A percentile compares a stretch with the other conserved stretches of the same genome.
These are phyloP conservation scores for Acleris sparsana DNA, from an alignment of 2,888 invertebrate species.

Conservation along the genomic window DNA sequence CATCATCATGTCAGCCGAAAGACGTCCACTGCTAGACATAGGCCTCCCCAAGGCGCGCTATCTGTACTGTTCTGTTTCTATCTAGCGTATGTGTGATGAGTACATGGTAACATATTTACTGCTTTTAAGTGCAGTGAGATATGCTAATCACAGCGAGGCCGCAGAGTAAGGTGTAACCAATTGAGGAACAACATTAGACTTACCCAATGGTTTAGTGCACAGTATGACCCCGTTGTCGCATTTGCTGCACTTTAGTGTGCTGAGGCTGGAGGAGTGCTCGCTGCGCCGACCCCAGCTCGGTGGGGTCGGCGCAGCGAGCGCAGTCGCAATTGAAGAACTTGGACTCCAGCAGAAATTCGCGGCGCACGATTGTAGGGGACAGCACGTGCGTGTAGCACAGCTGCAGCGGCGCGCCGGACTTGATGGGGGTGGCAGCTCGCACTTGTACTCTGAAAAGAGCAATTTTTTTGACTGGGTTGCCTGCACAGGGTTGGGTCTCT, in stretches of 20 bases:
- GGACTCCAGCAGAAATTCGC: conserved; percentile 87
- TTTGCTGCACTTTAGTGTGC: conserved; percentile 90
- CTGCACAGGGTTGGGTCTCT: background rate
- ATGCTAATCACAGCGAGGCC: too few relatives aligned
- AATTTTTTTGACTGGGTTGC: background rate
- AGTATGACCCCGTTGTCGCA: conserved; percentile 88
- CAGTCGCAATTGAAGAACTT: conserved; percentile 93
- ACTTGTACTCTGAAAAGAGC: conserved; percentile 83
- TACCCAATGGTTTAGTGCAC: conserved; percentile 87
- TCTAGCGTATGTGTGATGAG: too few relatives aligned
- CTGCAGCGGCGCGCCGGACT: conserved; percentile 85
- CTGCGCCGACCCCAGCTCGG: conserved; percentile 91
- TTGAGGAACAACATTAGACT: conserved; percentile 38
- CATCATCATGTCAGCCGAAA: too few relatives aligned
- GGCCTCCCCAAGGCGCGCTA: too few relatives aligned
- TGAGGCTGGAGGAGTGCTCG: too few relatives aligned
- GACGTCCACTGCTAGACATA: too few relatives aligned
- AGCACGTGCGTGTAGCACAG: conserved; percentile 91
- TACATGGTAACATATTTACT: too few relatives aligned
- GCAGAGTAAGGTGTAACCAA: too few relatives aligned
- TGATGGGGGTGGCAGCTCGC: conserved; percentile 86
- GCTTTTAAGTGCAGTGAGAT: too few relatives aligned
- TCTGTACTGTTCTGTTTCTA: too few relatives aligned
- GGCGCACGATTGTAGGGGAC: conserved; percentile 87
- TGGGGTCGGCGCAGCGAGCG: conserved; percentile 89